Conservation (phyloP, 2,888 invertebrate genomes). For the Nycteola revayana region DNA sequence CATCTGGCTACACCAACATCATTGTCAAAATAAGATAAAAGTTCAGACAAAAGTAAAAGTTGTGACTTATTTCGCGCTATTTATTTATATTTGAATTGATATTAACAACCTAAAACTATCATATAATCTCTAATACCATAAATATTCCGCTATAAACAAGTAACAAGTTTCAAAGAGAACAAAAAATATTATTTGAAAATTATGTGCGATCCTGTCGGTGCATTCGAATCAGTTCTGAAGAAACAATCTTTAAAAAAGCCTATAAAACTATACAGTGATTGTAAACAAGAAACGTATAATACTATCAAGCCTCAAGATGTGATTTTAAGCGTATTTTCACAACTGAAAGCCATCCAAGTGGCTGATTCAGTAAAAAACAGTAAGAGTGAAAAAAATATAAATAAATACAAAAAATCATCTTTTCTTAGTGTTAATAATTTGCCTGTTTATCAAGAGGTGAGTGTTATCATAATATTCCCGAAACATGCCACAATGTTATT, state of each 20-base stretch:
- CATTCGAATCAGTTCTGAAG: constrained; percentile 45
- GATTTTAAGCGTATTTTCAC: constrained; percentile 46
- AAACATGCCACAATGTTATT: too few relatives aligned
- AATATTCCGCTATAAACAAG: too few relatives aligned
- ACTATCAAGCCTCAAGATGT: constrained; percentile 46
- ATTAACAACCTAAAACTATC: too few relatives aligned
- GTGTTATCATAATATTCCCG: too few relatives aligned
- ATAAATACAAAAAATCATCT: constrained; percentile 30
- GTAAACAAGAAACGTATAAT: constrained; percentile 10
- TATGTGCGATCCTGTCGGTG: constrained; percentile 23
- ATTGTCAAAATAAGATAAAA: too few relatives aligned
- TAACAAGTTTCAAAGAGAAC: too few relatives aligned
- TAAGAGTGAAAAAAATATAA: constrained; percentile 20
- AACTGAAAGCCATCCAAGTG: constrained; percentile 56
- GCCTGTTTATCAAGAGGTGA: constrained; percentile 38
- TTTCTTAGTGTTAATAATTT: constrained; percentile 48
- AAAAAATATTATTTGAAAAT: too few relatives aligned
- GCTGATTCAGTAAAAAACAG: constrained; percentile 43
- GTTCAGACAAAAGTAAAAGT: too few relatives aligned
- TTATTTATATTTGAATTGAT: too few relatives aligned
- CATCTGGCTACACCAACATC: too few relatives aligned
- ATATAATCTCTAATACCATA: too few relatives aligned
- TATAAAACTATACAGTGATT: constrained; percentile 38
- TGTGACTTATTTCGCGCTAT: too few relatives aligned
- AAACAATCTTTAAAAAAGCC: constrained; percentile 27